Percentiles rank a stretch among this genome's conserved stretches.
Conservation (phyloP, 2,113 vertebrate species). For the Melierax canorus region DNA sequence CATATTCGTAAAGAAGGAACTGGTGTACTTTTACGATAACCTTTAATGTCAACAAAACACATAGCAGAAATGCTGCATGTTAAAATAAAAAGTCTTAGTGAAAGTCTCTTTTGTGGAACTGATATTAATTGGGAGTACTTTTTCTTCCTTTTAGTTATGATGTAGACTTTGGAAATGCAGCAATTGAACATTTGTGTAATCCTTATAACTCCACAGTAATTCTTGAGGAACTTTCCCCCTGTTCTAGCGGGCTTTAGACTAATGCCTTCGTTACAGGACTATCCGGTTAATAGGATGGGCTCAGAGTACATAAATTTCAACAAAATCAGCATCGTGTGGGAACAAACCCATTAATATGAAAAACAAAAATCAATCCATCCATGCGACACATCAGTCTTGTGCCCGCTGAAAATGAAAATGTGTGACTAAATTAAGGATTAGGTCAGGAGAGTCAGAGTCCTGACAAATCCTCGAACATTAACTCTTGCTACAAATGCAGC, state of each 20-base stretch:
- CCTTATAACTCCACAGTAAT: background rate
- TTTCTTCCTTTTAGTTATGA: background rate
- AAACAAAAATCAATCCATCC: background rate
- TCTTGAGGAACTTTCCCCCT: background rate
- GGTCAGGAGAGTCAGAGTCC: background rate
- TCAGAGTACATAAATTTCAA: background rate
- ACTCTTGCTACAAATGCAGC: conserved; percentile 2
- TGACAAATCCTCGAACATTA: background rate
- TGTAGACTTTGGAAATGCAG: background rate
- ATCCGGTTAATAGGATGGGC: background rate
- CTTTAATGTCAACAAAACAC: background rate
- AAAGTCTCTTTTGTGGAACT: background rate
- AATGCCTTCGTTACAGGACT: background rate
- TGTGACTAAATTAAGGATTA: conserved; percentile 24
- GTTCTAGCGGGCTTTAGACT: background rate
- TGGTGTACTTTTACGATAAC: background rate
- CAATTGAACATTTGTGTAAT: background rate
- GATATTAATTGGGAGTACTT: background rate
- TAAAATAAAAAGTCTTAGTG: background rate
- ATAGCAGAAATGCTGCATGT: background rate
- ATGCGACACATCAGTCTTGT: background rate
- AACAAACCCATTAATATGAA: background rate
- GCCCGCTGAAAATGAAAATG: background rate
- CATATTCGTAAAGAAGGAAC: background rate
- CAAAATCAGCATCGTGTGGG: background rate